Base-by-base conservation (phyloP, 2,113 vertebrate species). In the Muntiacus muntjak region DNA sequence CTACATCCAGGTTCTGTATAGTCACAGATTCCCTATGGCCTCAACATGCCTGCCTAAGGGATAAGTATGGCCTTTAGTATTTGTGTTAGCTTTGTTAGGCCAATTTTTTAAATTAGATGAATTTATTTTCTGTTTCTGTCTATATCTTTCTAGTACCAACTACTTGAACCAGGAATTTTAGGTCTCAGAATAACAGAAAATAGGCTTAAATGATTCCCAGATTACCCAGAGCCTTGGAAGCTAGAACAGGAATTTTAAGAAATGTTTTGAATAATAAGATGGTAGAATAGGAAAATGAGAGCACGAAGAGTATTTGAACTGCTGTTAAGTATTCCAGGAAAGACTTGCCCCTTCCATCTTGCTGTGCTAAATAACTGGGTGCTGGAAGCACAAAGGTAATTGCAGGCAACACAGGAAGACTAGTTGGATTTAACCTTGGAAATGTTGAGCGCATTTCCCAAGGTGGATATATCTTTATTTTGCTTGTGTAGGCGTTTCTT, bases 341-440 rank as follows among this genome's bases (percentile, higher is more conserved):
- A 91, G 26, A 17, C 21, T 89, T 87, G 7, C 30, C 26, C 15
- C 57, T 82, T 83, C 55, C 30, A 62, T 62, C 15, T 87, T 97
- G 76, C 47, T 40, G 23, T 60, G 86, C 55, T 83, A 83, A 92
- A 50, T 95, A 94, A 93, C n/a, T 89, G 55, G 62, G 30, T 91
- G 11, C 30, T 94, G 33, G 25, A 57, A 94, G 17, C 71, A 94
- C 62, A 89, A 86, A 87, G 84, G 30, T 23, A 89, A 96, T 71
- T 87, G 1, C 26, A 94, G 67, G 43, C 95, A 95, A 78, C 17
- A 50, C 21, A 92, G 47, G 71, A 98, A 96, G 36, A 82, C 33
- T 47, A 76, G 25, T 89, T 82, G 43, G 28, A 93, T 86, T 97
- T 93, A 93, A 95, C 47, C 76, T 97, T 85, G 67, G 9, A 96